Evolutionary conservation across 1,140 invertebrate species (phyloP).

Genomic region (Rhysida immarginata): DNA sequence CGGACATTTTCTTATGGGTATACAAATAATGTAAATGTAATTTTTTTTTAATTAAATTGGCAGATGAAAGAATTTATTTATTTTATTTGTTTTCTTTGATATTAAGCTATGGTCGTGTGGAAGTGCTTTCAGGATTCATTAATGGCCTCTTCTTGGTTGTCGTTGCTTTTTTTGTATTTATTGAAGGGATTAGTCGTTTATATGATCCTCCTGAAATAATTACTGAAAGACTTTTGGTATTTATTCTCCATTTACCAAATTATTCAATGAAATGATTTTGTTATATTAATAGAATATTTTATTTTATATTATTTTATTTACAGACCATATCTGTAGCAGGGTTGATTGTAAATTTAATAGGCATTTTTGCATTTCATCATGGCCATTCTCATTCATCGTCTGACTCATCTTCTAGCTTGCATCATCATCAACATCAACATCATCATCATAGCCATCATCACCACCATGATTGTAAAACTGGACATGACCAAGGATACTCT

Average conservation of each 20-base stretch:
- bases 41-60: neutral
- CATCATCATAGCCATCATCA: slow-evolving; percentile 14
- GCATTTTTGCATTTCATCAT: slow-evolving; percentile 40
- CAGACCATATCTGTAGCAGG: slow-evolving; percentile 40
- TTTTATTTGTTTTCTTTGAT: neutral
- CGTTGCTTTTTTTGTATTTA: slow-evolving; percentile 40
- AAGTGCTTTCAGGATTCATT: slow-evolving; percentile 41
- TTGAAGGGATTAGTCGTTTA: slow-evolving; percentile 36
- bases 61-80: neutral
- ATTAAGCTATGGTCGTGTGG: slow-evolving; percentile 38
- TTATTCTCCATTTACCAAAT: neutral
- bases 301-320: slow-evolving; percentile 15
- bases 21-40: slow-evolving; percentile 7
- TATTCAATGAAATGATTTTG: slow-evolving; percentile 1
- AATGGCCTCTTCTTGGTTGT: slow-evolving; percentile 43
- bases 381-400: slow-evolving; percentile 25
- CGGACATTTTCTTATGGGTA: slow-evolving; percentile 42
- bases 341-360: slow-evolving; percentile 40
- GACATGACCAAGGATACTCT: slow-evolving; percentile 31
- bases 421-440: slow-evolving; percentile 11
- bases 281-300: neutral
- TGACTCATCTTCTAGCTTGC: slow-evolving; percentile 22
- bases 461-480: slow-evolving; percentile 35
- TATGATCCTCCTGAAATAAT: slow-evolving; percentile 41
- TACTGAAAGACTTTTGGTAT: slow-evolving; percentile 37